A percentile compares a stretch with the other conserved stretches of the same genome.
phyloP scores from a whole-genome alignment of 1,140 invertebrate genomes.

The Aleiodes sp. region DNA sequence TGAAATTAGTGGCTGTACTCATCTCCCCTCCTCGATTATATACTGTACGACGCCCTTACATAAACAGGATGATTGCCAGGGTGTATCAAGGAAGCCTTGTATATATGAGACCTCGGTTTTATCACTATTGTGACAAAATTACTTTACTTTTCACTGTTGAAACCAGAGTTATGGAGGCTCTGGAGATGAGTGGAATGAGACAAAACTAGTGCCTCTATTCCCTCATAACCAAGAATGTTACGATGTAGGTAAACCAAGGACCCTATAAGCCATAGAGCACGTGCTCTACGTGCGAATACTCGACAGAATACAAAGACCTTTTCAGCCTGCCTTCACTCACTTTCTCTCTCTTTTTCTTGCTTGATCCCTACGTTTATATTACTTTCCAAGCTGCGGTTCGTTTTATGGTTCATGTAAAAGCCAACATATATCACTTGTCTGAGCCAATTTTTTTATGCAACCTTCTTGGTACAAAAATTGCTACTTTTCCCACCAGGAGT shows the following conservation, averaged over 20 bases:
- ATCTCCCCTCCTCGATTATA: not conserved
- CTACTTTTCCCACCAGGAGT: not conserved
- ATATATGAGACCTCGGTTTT: conserved; percentile 45
- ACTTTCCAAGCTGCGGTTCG: conserved; percentile 5
- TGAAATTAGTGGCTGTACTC: conserved; percentile 42
- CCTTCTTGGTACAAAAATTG: not conserved
- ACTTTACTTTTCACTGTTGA: conserved; percentile 35
- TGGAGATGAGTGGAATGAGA: not conserved
- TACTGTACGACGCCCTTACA: conserved; percentile 58
- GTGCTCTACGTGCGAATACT: conserved; percentile 24
- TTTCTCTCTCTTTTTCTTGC: not conserved
- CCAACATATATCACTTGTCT: conserved; percentile 6
- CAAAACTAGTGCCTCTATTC: not conserved
- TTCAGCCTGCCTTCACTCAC: not conserved
- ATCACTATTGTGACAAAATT: conserved; percentile 55
- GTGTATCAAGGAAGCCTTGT: conserved; percentile 42
- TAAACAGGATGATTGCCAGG: conserved; percentile 62
- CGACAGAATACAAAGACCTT: conserved; percentile 27
- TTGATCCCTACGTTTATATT: conserved; percentile 15
- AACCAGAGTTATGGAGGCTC: not conserved
- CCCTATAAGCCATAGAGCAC: conserved; percentile 27
- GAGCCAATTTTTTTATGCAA: not conserved
- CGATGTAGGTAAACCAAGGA: conserved; percentile 26
- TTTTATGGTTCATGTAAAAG: conserved; percentile 18
- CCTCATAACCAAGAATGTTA: conserved; percentile 2